phyloP scores from a whole-genome alignment of 1,140 invertebrate species.

The Drosophila punjabiensis region DNA sequence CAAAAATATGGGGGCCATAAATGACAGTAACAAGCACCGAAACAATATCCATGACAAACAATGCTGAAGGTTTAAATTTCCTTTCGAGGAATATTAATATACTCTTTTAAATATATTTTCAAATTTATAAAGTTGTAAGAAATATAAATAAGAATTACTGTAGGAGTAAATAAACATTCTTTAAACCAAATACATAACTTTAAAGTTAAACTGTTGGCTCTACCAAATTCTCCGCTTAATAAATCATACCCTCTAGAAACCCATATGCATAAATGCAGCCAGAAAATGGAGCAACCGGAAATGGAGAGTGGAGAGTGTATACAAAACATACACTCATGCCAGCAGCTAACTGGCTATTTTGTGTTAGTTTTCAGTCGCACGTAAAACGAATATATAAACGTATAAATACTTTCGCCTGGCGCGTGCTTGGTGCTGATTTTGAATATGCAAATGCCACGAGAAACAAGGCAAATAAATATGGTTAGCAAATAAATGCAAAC shows the following conservation, averaged over 20 bases:
- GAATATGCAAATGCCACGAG: conserved; percentile 56
- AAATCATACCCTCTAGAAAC: conserved; percentile 18
- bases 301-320: conserved; percentile 11
- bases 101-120: conserved; percentile 1
- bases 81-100: neutral
- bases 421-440: conserved; percentile 55
- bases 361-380: conserved; percentile 42
- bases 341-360: conserved; percentile 14
- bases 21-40: conserved; percentile 66
- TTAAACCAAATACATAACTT: neutral
- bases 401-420: conserved; percentile 27
- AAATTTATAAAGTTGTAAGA: too few species aligned
- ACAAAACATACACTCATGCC: neutral
- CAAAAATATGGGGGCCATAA: conserved; percentile 64
- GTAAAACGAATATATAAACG: conserved; percentile 38
- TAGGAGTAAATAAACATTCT: neutral
- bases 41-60: conserved; percentile 49
- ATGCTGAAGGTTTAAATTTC: neutral
- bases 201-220: neutral
- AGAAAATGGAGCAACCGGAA: conserved; percentile 22
- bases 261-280: conserved; percentile 30
- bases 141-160: neutral
- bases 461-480: conserved; percentile 58
- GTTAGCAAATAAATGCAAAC: conserved; percentile 55
- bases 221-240: conserved; percentile 1